A percentile compares a stretch with the other conserved stretches of the same genome.
Evolutionary conservation across 1,140 invertebrate species (phyloP).

Genomic region (Drosophila persimilis): DNA sequence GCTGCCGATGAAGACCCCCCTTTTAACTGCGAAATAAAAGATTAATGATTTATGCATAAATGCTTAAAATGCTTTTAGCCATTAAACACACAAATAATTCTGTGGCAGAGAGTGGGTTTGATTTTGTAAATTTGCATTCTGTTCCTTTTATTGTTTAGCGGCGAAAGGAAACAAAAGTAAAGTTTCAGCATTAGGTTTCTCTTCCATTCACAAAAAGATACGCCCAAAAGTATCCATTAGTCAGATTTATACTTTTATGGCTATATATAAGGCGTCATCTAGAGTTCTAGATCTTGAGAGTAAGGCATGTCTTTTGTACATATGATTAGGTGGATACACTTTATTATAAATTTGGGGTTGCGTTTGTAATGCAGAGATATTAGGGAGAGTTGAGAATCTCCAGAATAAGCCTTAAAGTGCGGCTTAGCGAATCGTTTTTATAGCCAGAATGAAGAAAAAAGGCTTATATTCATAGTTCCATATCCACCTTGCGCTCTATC

Average conservation of each 20-base stretch:
- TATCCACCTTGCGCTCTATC: too few relatives aligned
- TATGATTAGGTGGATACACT: too few relatives aligned
- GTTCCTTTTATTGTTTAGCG: conserved; percentile 31
- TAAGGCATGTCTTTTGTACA: too few relatives aligned
- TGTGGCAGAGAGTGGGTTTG: conserved; percentile 26
- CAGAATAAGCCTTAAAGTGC: too few relatives aligned
- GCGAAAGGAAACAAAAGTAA: conserved; percentile 34
- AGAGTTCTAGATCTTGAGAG: conserved; percentile 7
- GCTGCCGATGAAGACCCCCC: conserved; percentile 45
- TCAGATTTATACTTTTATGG: conserved; percentile 22
- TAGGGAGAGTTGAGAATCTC: too few relatives aligned
- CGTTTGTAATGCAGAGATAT: too few relatives aligned
- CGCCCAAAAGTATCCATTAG: conserved; percentile 16
- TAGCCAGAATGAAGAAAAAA: too few relatives aligned
- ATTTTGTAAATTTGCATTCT: conserved; percentile 23
- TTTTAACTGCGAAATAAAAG: conserved; percentile 43
- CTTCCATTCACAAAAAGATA: conserved; percentile 29
- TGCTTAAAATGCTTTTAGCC: conserved; percentile 44
- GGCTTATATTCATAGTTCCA: too few relatives aligned
- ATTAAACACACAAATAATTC: conserved; percentile 29
- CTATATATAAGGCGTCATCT: conserved; percentile 8
- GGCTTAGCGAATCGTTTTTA: too few relatives aligned
- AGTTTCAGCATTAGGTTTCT: conserved; percentile 25
- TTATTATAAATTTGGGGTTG: not conserved
- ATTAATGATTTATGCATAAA: conserved; percentile 47